phyloP scores from a whole-genome alignment of 2,797 vertebrate genomes.

The Calcarius lapponicus region DNA sequence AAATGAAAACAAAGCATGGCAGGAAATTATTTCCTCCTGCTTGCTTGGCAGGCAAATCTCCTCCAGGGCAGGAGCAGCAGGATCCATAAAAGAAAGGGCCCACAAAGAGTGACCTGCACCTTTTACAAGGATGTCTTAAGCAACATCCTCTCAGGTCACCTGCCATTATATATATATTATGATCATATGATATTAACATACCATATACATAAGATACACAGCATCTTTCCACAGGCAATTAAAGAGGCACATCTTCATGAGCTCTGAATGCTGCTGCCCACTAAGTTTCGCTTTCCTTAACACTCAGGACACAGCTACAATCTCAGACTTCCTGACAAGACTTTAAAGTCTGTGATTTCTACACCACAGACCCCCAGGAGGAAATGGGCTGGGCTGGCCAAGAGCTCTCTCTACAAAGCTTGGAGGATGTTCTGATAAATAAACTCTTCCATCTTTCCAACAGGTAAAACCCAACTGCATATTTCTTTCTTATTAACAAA shows the following conservation, averaged over 20 bases:
- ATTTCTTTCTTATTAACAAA: neutral
- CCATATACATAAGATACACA: neutral
- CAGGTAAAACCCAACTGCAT: neutral
- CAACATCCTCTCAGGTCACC: neutral
- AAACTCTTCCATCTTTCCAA: neutral
- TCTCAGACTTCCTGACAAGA: conserved; percentile 1
- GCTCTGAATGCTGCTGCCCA: neutral
- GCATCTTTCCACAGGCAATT: neutral
- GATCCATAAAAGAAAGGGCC: neutral
- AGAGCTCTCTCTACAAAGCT: neutral
- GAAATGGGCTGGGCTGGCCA: neutral
- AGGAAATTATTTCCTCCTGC: neutral
- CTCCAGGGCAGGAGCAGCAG: neutral
- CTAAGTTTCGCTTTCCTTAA: neutral
- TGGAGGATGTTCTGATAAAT: neutral
- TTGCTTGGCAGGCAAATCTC: neutral
- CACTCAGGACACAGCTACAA: neutral
- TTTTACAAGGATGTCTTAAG: neutral
- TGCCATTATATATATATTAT: neutral
- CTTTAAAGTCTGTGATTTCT: neutral
- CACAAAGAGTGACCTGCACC: neutral
- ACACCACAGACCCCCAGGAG: neutral
- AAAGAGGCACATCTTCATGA: neutral
- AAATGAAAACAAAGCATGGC: neutral
- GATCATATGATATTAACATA: neutral